Evolutionary conservation across 2,888 invertebrate genomes (phyloP), one percentile per base, ranked within the genome.

Genomic region (Tortricodes alternella): DNA sequence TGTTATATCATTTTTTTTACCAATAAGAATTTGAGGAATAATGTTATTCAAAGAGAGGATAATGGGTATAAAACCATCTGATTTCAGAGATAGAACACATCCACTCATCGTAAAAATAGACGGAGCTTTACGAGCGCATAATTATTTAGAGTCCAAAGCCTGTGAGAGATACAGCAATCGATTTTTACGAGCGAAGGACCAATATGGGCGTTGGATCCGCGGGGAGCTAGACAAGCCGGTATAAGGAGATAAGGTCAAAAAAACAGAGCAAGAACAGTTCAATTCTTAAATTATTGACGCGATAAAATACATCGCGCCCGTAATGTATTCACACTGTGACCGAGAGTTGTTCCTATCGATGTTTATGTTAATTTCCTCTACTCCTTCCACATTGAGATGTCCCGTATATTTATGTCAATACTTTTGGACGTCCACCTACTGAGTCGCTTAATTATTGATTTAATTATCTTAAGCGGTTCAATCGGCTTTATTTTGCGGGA

Each of bases 291-390:
- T 83, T 88, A 89, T 85, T 80, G 80, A 74, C 65, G 71, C 70
- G 72, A 83, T 88, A 87, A 87, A 87, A 86, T 80, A 75, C 75
- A 76, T 78, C 77, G 68, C 66, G 64, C 58, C 70, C 62, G 68
- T 85, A 87, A 85, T 86, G 79, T 87, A 85, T 86, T 85, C 83
- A 77, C 81, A 78, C 74, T 79, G 79, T 72, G 80, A 78, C 74
- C 71, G 70, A 67, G 74, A 77, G 73, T 74, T 80, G 81, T 80
- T 76, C 68, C 67, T 70, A 80, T 65, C 75, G 74, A 80, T 88
- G 85, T 87, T 86, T 88, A 89, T 88, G 89, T 80, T 79, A 89
- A 89, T 88, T 71, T 62, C 64, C 58, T 61, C 64, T 55, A 70
- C 68, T 77, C 75, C 74, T 79, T 79, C 56, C 23, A 76, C 77